These are phyloP conservation scores for Myocastor coypus DNA, from an alignment of 2,113 vertebrate species.

Conservation along the genomic window DNA sequence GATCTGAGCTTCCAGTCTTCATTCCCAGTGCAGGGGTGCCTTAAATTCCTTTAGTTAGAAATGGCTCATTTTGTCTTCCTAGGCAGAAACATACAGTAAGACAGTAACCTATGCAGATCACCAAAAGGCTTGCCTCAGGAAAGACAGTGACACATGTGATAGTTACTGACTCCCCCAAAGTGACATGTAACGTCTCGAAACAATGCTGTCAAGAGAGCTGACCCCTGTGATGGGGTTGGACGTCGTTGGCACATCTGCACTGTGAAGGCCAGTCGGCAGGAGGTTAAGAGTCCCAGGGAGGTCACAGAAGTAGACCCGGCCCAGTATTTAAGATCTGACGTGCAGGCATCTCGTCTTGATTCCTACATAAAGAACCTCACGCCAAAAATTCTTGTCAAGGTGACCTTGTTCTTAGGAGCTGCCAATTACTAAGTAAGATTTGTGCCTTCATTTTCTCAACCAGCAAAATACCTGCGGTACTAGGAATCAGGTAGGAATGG, in stretches of 20 bases:
- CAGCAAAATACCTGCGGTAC: background rate
- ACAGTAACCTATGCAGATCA: background rate
- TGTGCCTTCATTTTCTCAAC: background rate
- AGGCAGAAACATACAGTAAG: background rate
- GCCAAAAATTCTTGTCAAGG: background rate
- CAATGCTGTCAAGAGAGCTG: background rate
- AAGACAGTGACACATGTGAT: background rate
- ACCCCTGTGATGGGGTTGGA: background rate
- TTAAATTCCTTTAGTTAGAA: background rate
- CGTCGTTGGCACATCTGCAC: background rate
- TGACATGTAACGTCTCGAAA: constrained; percentile 12
- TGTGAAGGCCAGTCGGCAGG: background rate
- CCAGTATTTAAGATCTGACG: background rate
- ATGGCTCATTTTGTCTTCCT: background rate
- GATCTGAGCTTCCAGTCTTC: background rate
- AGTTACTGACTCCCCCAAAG: background rate
- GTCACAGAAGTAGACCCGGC: background rate
- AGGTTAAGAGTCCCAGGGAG: accelerated
- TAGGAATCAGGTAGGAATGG: background rate
- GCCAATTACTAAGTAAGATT: background rate
- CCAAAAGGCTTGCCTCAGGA: constrained; percentile 39
- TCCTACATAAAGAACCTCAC: background rate
- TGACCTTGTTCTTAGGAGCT: background rate
- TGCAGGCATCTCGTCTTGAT: background rate
- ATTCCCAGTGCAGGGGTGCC: background rate